These are phyloP conservation scores for Aurelia aurita DNA, from an alignment of 30 jellyfish, hydroid and myxozoan species.

Conservation along the genomic window DNA sequence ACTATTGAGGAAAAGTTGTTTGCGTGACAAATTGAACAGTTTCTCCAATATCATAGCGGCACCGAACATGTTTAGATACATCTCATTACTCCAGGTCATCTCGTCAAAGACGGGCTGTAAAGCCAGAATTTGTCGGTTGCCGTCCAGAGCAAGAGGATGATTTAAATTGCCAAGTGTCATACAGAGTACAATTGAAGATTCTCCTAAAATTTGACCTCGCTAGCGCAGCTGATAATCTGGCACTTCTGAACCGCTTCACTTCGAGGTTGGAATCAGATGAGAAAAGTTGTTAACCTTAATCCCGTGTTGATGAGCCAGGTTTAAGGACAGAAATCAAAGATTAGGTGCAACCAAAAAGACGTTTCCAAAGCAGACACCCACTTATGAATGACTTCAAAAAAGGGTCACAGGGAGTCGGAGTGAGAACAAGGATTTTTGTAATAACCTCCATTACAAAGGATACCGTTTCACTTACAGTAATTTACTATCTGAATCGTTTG, in stretches of 20 bases:
- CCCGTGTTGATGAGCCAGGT: slow-evolving; percentile 28
- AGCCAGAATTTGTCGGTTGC: too few species aligned
- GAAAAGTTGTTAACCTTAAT: slow-evolving; percentile 14
- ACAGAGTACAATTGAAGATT: slow-evolving; percentile 28
- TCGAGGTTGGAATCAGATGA: slow-evolving; percentile 22
- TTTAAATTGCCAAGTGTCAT: slow-evolving; percentile 1
- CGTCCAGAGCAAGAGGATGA: background rate
- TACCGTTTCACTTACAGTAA: too few species aligned
- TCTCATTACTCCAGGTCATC: slow-evolving; percentile 17
- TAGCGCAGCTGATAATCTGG: slow-evolving; percentile 28
- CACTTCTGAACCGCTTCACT: slow-evolving; percentile 45
- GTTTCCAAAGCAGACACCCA: too few species aligned
- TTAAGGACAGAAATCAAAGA: slow-evolving; percentile 1
- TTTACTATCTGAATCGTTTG: too few species aligned
- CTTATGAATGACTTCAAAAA: too few species aligned
- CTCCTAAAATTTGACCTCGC: slow-evolving; percentile 23
- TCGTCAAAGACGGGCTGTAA: background rate
- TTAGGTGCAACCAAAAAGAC: background rate
- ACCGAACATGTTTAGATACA: background rate
- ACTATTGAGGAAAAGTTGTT: background rate
- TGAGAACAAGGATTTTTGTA: too few species aligned
- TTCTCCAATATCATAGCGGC: background rate
- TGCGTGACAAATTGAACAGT: background rate
- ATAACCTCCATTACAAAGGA: too few species aligned
- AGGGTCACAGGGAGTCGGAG: too few species aligned